A percentile compares a stretch with the other conserved stretches of the same genome.
These are phyloP conservation scores for Nasalis larvatus DNA, from an alignment of 2,113 vertebrate genomes.

Conservation along the genomic window DNA sequence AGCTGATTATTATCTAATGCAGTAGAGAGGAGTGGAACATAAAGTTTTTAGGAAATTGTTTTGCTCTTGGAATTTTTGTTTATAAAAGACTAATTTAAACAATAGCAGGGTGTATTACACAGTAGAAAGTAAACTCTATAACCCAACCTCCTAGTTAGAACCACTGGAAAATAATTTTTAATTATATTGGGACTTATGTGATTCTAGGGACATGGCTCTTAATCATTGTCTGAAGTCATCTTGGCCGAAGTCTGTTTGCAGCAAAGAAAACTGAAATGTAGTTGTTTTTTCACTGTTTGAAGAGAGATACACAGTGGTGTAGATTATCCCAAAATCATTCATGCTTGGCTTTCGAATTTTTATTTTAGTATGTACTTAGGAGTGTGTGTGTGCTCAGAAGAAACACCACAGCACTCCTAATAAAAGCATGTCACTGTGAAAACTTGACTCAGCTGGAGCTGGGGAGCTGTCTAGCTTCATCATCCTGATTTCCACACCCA, in stretches of 20 bases:
- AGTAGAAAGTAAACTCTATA: neutral
- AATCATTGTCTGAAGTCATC: neutral
- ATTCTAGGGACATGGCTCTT: neutral
- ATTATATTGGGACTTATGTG: neutral
- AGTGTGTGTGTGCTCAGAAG: neutral
- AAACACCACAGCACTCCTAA: neutral
- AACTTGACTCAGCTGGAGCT: neutral
- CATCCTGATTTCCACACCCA: neutral
- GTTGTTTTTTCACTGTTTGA: neutral
- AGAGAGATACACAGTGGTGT: neutral
- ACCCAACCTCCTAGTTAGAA: neutral
- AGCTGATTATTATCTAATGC: neutral
- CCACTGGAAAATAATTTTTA: neutral
- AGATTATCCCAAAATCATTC: neutral
- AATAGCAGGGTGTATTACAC: neutral
- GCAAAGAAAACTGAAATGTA: neutral
- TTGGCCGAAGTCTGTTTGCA: neutral
- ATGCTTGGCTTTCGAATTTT: neutral
- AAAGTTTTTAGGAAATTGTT: constrained; percentile 5
- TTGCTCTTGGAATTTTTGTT: constrained; percentile 19
- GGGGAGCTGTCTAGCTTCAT: neutral
- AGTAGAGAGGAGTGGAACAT: neutral
- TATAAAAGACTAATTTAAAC: neutral
- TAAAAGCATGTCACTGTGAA: neutral
- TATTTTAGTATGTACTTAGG: neutral